phyloP scores from a whole-genome alignment of 1,140 invertebrate genomes.

The Euura lappo region DNA sequence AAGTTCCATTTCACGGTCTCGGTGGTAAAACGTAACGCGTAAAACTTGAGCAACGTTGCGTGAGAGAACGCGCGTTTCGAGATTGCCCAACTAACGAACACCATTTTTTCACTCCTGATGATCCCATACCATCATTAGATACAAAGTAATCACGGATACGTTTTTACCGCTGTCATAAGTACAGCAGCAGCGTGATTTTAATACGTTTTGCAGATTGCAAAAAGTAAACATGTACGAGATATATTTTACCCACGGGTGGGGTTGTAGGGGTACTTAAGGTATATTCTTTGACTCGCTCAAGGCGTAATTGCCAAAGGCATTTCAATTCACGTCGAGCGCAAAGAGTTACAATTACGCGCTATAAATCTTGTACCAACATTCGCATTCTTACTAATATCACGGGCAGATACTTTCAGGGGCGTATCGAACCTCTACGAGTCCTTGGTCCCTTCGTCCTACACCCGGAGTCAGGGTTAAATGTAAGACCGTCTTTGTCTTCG shows the following conservation, averaged over 20 bases:
- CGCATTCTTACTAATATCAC: neutral
- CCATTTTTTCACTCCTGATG: neutral
- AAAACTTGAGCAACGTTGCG: neutral
- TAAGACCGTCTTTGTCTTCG: too few species aligned
- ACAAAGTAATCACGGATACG: neutral
- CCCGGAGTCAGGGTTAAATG: too few species aligned
- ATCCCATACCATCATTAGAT: too few species aligned
- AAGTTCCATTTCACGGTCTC: conserved; percentile 1
- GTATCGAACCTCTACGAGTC: too few species aligned
- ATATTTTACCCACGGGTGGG: too few species aligned
- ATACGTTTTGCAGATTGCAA: too few species aligned
- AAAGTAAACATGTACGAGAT: too few species aligned
- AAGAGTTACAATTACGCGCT: conserved; percentile 5
- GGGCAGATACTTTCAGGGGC: too few species aligned
- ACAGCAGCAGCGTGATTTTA: too few species aligned
- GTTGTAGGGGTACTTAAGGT: too few species aligned
- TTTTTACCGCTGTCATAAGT: neutral
- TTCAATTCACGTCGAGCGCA: neutral
- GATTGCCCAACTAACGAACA: neutral
- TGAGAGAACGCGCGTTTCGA: neutral
- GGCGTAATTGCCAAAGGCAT: neutral
- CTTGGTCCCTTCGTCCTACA: too few species aligned
- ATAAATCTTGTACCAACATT: conserved; percentile 5
- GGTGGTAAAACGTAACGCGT: neutral
- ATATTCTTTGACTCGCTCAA: neutral